Conservation (phyloP, 92 coral and sea anemone genomes). For the Siderastrea radians region DNA sequence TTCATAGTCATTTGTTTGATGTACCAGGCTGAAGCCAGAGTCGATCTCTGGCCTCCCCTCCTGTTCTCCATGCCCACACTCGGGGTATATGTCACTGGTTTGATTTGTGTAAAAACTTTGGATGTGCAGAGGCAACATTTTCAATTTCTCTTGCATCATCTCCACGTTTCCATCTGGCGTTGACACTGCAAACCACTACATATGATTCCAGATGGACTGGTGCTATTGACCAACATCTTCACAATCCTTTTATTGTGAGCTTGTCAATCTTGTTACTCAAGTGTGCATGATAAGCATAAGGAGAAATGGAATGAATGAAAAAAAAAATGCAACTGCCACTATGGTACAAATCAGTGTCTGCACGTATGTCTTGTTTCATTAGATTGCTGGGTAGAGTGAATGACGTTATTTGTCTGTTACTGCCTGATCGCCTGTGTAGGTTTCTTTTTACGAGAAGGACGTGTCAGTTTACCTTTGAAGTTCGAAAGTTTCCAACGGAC, state of each 20-base stretch:
- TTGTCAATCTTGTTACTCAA: slow-evolving; percentile 52
- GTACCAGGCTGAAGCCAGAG: slow-evolving; percentile 60
- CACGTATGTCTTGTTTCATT: background rate
- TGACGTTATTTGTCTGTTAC: too few relatives aligned
- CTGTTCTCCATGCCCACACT: slow-evolving; percentile 68
- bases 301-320: too few relatives aligned
- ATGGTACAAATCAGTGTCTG: background rate
- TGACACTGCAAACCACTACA: slow-evolving; percentile 68
- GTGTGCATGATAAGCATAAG: background rate
- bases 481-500: too few relatives aligned
- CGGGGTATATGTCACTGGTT: slow-evolving; percentile 7
- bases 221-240: slow-evolving; percentile 52
- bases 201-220: slow-evolving; percentile 53
- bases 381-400: too few relatives aligned
- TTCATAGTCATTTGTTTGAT: background rate
- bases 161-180: slow-evolving; percentile 67
- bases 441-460: too few relatives aligned
- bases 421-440: background rate
- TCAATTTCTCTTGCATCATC: slow-evolving; percentile 59
- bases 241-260: slow-evolving; percentile 41
- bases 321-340: background rate
- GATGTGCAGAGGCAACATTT: slow-evolving; percentile 57
- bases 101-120: slow-evolving; percentile 43
- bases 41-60: slow-evolving; percentile 36
- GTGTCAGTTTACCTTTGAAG: slow-evolving; percentile 27